A percentile compares a stretch with the other conserved stretches of the same genome.
Evolutionary conservation across 2,113 vertebrate species (phyloP).

Genomic region (Puma concolor): DNA sequence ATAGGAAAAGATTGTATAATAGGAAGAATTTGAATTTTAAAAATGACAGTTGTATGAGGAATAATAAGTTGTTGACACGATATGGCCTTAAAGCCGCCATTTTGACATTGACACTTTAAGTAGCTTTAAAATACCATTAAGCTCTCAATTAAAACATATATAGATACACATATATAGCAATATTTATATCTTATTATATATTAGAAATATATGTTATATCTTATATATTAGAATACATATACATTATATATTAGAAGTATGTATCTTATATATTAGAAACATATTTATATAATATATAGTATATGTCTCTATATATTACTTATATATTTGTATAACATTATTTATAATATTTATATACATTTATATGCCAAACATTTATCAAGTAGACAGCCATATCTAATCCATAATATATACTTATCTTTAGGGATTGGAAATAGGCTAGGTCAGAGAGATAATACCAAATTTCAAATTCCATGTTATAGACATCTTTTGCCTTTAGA

Average conservation of each 20-base stretch:
- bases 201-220: no score
- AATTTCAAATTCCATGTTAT: no score
- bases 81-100: neutral
- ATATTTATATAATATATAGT: no score
- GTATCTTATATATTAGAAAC: no score
- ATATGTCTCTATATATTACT: no score
- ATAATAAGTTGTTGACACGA: neutral
- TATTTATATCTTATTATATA: no score
- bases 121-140: neutral
- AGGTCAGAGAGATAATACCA: neutral
- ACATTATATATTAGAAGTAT: no score
- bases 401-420: neutral
- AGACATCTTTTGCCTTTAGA: neutral
- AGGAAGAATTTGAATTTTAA: neutral
- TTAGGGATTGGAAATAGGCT: neutral
- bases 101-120: neutral
- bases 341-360: no score
- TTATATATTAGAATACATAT: no score
- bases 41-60: neutral
- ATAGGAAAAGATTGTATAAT: neutral
- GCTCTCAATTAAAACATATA: neutral
- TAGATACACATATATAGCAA: no score
- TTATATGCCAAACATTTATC: neutral
- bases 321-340: no score
- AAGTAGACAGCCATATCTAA: neutral